Conservation (phyloP, 2,113 vertebrate species). For the Meleagris gallopavo region DNA sequence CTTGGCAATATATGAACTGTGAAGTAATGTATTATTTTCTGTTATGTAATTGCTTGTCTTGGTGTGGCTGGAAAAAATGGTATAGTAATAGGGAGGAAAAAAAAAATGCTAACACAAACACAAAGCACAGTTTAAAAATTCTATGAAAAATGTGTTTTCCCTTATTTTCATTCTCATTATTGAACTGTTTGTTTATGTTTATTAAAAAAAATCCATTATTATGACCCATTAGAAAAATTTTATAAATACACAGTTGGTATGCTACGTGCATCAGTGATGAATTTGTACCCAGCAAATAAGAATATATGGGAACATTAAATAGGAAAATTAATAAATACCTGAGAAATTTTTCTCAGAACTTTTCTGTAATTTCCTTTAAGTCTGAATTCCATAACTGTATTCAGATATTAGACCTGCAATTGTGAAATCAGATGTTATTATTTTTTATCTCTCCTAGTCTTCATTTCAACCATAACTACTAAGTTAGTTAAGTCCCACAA, state of each 20-base stretch:
- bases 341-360: background rate
- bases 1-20: background rate
- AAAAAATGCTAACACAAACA: background rate
- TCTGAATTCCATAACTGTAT: background rate
- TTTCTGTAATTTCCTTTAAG: background rate
- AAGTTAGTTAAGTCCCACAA: background rate
- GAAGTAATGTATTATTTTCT: background rate
- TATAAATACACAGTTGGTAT: conserved; percentile 30
- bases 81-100: background rate
- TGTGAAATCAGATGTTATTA: background rate
- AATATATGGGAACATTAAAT: background rate
- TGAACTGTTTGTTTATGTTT: conserved; percentile 22
- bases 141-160: conserved; percentile 28
- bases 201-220: conserved; percentile 35
- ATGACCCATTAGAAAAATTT: conserved; percentile 46
- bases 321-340: conserved; percentile 10
- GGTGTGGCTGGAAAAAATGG: background rate
- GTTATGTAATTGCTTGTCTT: background rate
- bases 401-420: background rate
- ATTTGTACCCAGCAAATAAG: background rate
- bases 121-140: conserved; percentile 41
- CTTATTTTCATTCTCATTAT: background rate
- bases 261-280: conserved; percentile 14
- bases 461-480: background rate
- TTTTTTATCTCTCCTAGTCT: background rate